These are phyloP conservation scores for Monochamus saltuarius DNA, from an alignment of 1,140 invertebrate genomes.

Conservation along the genomic window DNA sequence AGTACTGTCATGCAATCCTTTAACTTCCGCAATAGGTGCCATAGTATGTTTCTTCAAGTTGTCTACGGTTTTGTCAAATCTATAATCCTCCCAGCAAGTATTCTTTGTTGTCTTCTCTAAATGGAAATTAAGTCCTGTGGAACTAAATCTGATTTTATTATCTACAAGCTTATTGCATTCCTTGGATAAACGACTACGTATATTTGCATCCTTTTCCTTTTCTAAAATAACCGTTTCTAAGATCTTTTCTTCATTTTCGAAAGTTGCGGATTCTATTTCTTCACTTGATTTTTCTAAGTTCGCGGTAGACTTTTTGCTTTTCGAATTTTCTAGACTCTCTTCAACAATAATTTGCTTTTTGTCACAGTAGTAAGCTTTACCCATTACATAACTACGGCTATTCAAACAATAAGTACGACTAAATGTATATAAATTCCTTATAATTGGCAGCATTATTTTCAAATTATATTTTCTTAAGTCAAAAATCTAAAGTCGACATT, in stretches of 20 bases:
- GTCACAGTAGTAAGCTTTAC: background rate
- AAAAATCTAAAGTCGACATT: too few relatives aligned
- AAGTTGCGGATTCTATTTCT: background rate
- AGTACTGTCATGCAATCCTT: background rate
- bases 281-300: background rate
- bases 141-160: background rate
- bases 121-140: background rate
- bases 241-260: slow-evolving; percentile 12
- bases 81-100: background rate
- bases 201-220: slow-evolving; percentile 18
- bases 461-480: too few relatives aligned
- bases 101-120: background rate
- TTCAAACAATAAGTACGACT: slow-evolving; percentile 1
- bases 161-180: slow-evolving; percentile 8
- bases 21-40: background rate
- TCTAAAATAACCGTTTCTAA: slow-evolving; percentile 13
- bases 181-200: slow-evolving; percentile 19
- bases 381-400: background rate
- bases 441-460: too few relatives aligned
- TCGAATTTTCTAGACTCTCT: background rate
- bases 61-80: background rate
- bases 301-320: background rate
- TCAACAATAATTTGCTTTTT: background rate
- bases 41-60: background rate
- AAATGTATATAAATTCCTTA: background rate